Conservation (phyloP, 2,797 vertebrate genomes). For the Myotis pilosus region DNA sequence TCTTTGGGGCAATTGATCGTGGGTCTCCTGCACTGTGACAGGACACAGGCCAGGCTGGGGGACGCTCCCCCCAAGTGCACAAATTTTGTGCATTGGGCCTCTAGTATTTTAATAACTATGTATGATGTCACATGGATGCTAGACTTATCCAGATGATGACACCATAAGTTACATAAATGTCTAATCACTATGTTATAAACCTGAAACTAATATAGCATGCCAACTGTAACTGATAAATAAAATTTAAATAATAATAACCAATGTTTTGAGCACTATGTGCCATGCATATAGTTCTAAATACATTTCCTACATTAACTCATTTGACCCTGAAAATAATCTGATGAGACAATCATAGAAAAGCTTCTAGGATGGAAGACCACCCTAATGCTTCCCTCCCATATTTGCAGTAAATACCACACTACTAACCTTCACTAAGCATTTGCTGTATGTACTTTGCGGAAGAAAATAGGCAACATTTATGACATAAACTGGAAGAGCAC, state of each 20-base stretch:
- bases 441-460: neutral
- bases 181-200: neutral
- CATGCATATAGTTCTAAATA: neutral
- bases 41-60: too few relatives aligned
- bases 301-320: neutral
- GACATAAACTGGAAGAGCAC: neutral
- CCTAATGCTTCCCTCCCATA: neutral
- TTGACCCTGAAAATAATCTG: neutral
- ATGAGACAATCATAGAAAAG: neutral
- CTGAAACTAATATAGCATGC: neutral
- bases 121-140: neutral
- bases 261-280: neutral
- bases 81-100: too few relatives aligned
- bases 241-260: neutral
- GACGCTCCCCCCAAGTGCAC: too few relatives aligned
- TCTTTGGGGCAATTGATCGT: too few relatives aligned
- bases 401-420: neutral
- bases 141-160: neutral
- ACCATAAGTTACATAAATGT: neutral
- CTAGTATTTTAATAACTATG: neutral
- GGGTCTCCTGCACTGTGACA: too few relatives aligned
- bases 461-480: neutral
- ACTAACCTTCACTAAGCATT: neutral
- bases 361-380: neutral
- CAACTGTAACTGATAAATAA: neutral